Base-by-base conservation (phyloP, 2,797 vertebrate genomes). In the Chelidonichthys spinosus region DNA sequence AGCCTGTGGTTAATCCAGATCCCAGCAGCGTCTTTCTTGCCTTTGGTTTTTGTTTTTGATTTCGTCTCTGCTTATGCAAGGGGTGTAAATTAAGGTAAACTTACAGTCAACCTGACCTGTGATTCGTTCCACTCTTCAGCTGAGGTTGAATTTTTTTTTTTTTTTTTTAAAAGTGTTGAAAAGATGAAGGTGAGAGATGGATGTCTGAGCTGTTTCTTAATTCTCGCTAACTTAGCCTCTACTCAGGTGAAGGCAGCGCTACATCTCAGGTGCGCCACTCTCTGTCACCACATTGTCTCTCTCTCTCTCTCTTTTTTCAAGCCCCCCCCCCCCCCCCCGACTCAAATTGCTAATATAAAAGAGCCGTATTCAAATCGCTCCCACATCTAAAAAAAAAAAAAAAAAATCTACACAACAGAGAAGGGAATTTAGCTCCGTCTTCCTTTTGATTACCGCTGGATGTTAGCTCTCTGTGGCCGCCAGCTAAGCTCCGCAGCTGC, bases 371-470 rank as follows among this genome's bases (percentile, higher is more conserved):
- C n/a, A 37, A 72, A 62, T 43, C 47, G 40, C 60, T 62, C 62
- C 44, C 59, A 65, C 47, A 14, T 66, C 44, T 62, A 39, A 69
- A 54, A 54, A 11, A 13, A 6, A 54, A 54, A 11, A 13, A 6
- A 11, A 13, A 11, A 42, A 32, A 53, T 76, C 49, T 53, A 36
- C 73, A 79, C 5, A 14, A 17, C 43, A n/a, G 55, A 39, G 53
- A 72, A 81, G 25, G 73, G 62, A 82, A 81, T 87, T 82, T 66
- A 82, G 80, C 87, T 61, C 69, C 5, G 56, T 69, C 65, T 74
- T 54, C 81, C 86, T 92, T 25, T 92, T 92, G 90, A 92, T 92
- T 85, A 83, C 83, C 18, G 5, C 67, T 65, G 75, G 84, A 84
- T 82, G 79, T 74, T 85, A 6, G 73, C 65, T 52, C 33, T 76